Evolutionary conservation across 2,113 vertebrate genomes (phyloP).

Genomic region (Eurypyga helias): DNA sequence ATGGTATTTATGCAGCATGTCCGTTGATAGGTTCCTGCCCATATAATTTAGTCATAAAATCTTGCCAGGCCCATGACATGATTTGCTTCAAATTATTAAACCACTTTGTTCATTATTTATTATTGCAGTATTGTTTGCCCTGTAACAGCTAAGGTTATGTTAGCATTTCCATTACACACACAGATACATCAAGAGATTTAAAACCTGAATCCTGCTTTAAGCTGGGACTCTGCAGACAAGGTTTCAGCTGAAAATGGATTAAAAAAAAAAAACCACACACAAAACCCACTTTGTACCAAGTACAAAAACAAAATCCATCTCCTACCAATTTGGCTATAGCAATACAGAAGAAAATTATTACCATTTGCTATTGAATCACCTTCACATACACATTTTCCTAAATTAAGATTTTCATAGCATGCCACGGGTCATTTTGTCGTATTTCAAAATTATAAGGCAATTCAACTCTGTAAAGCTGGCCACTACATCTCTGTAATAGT

Average conservation of each 20-base stretch:
- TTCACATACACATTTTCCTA: conserved; percentile 15
- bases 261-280: no score
- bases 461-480: not conserved
- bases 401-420: conserved; percentile 44
- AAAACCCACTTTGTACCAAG: not conserved
- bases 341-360: conserved; percentile 13
- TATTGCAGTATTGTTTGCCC: conserved; percentile 40
- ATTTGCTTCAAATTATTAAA: conserved; percentile 54
- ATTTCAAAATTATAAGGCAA: conserved; percentile 53
- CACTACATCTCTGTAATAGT: not conserved
- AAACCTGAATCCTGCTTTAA: conserved; percentile 40
- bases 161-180: conserved; percentile 57
- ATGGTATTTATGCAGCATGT: conserved; percentile 31
- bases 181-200: conserved; percentile 56
- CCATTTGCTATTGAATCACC: conserved; percentile 17
- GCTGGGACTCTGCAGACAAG: conserved; percentile 16
- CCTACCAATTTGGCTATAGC: not conserved
- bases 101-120: conserved; percentile 59
- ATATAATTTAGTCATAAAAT: conserved; percentile 47
- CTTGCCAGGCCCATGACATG: not conserved
- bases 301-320: conserved; percentile 39
- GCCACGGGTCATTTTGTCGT: conserved; percentile 22
- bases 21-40: not conserved
- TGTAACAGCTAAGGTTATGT: conserved; percentile 43
- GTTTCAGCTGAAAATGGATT: not conserved